phyloP scores from a whole-genome alignment of 2,888 invertebrate genomes.

The Desoria tigrina region DNA sequence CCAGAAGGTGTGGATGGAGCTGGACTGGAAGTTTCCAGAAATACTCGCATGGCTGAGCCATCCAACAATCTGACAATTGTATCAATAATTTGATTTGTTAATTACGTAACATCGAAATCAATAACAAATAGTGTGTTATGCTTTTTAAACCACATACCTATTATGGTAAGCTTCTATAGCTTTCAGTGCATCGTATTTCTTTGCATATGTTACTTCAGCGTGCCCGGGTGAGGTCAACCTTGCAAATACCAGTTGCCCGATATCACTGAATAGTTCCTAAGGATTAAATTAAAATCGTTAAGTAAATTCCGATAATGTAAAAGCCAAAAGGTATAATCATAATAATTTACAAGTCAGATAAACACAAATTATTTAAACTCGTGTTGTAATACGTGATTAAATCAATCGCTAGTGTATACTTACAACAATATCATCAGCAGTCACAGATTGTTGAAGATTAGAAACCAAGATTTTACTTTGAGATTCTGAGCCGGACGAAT shows the following conservation, averaged over 20 bases:
- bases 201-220: slow-evolving; percentile 88
- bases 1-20: slow-evolving; percentile 21
- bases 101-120: neutral
- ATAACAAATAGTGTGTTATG: neutral
- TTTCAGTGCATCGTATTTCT: slow-evolving; percentile 79
- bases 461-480: slow-evolving; percentile 85
- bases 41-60: slow-evolving; percentile 89
- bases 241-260: slow-evolving; percentile 81
- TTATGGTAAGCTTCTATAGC: slow-evolving; percentile 93
- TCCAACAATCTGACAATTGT: slow-evolving; percentile 63
- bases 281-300: slow-evolving; percentile 19
- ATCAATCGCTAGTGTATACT: slow-evolving; percentile 45
- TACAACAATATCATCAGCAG: slow-evolving; percentile 87
- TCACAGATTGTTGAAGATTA: slow-evolving; percentile 82
- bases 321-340: no score
- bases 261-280: slow-evolving; percentile 89
- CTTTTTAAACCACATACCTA: slow-evolving; percentile 62
- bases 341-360: no score
- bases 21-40: slow-evolving; percentile 72
- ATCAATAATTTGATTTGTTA: slow-evolving; percentile 1
- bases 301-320: slow-evolving; percentile 13
- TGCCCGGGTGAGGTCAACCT: slow-evolving; percentile 81
- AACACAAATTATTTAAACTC: slow-evolving; percentile 7
- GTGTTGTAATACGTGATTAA: neutral
- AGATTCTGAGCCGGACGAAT: slow-evolving; percentile 31